Base-by-base conservation (phyloP, 2,888 invertebrate species). In the Nemotelus pantherinus region DNA sequence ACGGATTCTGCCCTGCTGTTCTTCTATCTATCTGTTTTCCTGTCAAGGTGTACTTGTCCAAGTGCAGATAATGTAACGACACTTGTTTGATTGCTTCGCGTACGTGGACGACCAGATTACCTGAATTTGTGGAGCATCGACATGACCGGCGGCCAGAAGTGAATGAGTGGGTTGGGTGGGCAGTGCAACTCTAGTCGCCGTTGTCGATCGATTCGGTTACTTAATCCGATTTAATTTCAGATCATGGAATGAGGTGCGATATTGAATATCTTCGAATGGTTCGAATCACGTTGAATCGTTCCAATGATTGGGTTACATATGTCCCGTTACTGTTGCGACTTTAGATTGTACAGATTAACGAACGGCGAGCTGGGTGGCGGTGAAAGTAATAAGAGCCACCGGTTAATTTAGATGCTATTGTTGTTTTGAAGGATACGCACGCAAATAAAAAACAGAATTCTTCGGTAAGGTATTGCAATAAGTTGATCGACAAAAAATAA, bases 221-320 rank as follows among this genome's bases (percentile, higher is more conserved):
- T 70, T 55, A 53, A 70, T 70, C 70, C 70, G 70, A n/a, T 70
- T 70, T 55, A 55, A 70, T 70, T 70, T 70, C 70, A 70, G 70
- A 70, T 70, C 70, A 70, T 45, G 53, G 53, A 53, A 50, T 55
- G 47, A 70, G 70, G 70, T 70, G 70, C 70, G 55, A 70, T 70
- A 70, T 70, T 70, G 70, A 70, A 70, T 70, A 47, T 70, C 70
- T 50, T 70, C 50, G 70, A 70, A 55, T 25, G 70, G 70, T 43
- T 70, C 55, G 70, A 70, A 70, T 70, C 39, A 55, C 70, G 25
- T 70, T 41, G 70, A 70, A 55, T 25, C 55, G 70, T 43, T 70
- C 47, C 53, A 9, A 55, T 55, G 70, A 70, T 70, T 70, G 70
- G 39, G 43, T 70, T 70, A 70, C 70, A 44, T 25, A 5, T 43